Evolutionary conservation across 1,140 invertebrate species (phyloP), one percentile per base, ranked within the genome.

Genomic region (Drosophila seguyi): DNA sequence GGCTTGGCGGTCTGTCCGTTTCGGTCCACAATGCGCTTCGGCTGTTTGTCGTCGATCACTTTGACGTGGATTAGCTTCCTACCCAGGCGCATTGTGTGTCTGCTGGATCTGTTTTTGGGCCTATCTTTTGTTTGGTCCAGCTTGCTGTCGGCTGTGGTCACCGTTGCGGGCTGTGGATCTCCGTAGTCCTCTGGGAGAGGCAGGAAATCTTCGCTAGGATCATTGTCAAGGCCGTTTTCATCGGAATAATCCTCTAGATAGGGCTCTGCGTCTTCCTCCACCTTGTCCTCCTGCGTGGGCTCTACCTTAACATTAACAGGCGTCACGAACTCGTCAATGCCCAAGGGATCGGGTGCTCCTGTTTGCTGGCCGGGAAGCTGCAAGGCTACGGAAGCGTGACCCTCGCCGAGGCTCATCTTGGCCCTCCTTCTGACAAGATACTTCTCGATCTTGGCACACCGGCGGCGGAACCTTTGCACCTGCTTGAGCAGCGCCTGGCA

Each of bases 1-100:
- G 85, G 84, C 6, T 88, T 71, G 7, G 77, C 63, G 1, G 62
- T 74, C 39, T 74, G 85, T 3, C 84, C 41, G 8, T 88, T 75
- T 4, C 80, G 66, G 67, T 90, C 85, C 29, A 88, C 81, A 55
- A 88, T 88, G 1, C 84, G 85, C 29, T 88, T 88, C 3, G 84
- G 80, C 13, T 90, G 80, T 11, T 69, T 63, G 16, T 88, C 84
- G 27, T 88, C 68, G 4, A 88, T 88, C 2, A 88, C 55, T 14
- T 78, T 84, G 2, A 88, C 81, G 36, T 90, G 86, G 41, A 88
- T 84, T 0, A 83, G 75, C 52, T 83, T 66, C 6, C 79, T 60
- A 2, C 84, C 84, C 34, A 88, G 41, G 16, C 84, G 84, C 85
- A 88, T 88, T n/a, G 84, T 90, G 18, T 84, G 79, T 16, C 75